Base-by-base conservation (phyloP, 2,797 vertebrate genomes). In the Pogonophryne albipinna region DNA sequence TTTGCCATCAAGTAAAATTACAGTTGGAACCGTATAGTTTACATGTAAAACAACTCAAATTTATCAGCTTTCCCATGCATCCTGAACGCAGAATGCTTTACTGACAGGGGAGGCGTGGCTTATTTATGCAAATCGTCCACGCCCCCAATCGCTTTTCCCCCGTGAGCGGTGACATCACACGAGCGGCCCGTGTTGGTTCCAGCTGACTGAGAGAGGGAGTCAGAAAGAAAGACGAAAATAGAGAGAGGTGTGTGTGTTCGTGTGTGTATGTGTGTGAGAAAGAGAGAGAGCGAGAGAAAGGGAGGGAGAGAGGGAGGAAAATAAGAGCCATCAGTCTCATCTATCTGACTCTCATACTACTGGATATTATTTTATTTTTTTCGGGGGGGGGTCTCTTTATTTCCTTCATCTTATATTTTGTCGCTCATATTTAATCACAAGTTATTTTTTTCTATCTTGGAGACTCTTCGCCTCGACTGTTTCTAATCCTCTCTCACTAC, bases 101-200 rank as follows among this genome's bases (percentile, higher is more conserved):
- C 51, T 10, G 31, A 0, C 0, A 15, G 3, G 13, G 56, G 34
- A 50, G 72, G 87, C 76, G 86, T 78, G 66, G 16, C 23, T 5
- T 0, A 0, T 0, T 71, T 82, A 94, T 93, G 93, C 92, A 94
- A 84, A 93, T 59, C 45, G 85, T 9, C 70, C 80, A 89, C 94
- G 82, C 93, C 94, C 86, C 87, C 91, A 63, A 80, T 86, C 61
- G 83, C 87, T 86, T 82, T 83, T 91, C 88, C 92, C 93, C 93
- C 92, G 94, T 95, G 94, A 95, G 93, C 85, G 78, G 81, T 95
- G 94, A 95, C 89, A 95, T 96, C 93, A 95, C 92, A 66, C 66
- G 83, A 83, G 90, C 92, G 69, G 93, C 95, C 94, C 95, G 95
- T 96, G 95, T 95, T 95, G 92, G 93, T 94, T 95, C 94, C 95